Evolutionary conservation across 2,113 vertebrate genomes (phyloP).

Genomic region (Podarcis muralis): DNA sequence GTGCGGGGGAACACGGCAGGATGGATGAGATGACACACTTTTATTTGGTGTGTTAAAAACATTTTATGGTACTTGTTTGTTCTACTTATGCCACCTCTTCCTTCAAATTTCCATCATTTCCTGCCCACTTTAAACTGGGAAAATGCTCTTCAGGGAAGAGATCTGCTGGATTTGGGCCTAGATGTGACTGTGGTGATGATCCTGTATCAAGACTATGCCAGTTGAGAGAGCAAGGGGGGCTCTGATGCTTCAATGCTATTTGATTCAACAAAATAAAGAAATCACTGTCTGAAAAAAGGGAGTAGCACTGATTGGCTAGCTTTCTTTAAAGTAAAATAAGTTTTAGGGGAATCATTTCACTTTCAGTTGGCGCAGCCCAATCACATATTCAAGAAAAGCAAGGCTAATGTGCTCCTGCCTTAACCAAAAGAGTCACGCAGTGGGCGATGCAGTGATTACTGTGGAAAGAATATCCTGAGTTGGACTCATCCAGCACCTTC

Average conservation of each 20-base stretch:
- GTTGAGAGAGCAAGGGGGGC: background rate
- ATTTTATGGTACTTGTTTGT: background rate
- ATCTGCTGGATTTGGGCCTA: background rate
- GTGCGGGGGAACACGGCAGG: background rate
- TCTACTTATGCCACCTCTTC: background rate
- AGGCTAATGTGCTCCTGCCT: background rate
- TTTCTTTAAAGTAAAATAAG: background rate
- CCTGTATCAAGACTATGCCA: background rate
- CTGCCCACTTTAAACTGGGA: background rate
- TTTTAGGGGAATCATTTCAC: background rate
- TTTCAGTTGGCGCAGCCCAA: background rate
- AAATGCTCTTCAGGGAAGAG: background rate
- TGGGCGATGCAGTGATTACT: background rate
- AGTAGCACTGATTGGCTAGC: background rate
- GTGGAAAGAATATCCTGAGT: background rate
- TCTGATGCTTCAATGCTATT: background rate
- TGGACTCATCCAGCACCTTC: background rate
- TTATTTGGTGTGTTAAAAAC: background rate
- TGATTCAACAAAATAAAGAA: background rate
- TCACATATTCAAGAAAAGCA: background rate
- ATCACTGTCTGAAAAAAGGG: background rate
- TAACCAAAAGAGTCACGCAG: background rate
- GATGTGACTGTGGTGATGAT: background rate
- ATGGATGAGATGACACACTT: background rate
- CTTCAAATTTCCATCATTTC: background rate